These are phyloP conservation scores for Eulemur albifrons DNA, from an alignment of 2,797 vertebrate species.

Conservation along the genomic window DNA sequence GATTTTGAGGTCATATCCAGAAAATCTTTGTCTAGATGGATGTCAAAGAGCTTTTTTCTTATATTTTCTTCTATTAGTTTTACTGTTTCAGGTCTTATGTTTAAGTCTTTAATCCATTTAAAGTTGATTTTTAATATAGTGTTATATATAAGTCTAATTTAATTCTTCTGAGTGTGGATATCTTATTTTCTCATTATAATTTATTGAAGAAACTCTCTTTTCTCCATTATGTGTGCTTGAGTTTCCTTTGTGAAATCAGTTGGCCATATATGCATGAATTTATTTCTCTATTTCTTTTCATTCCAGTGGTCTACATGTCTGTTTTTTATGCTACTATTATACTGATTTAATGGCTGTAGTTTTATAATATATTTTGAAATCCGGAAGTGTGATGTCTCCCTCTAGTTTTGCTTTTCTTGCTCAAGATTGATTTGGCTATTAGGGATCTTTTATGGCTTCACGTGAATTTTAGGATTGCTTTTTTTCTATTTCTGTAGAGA, in stretches of 20 bases:
- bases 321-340: too few species aligned
- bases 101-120: not conserved
- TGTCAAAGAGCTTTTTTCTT: not conserved
- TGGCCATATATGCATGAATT: not conserved
- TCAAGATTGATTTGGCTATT: too few species aligned
- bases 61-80: not conserved
- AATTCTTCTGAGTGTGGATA: not conserved
- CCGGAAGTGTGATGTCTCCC: too few species aligned
- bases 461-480: too few species aligned
- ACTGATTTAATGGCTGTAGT: too few species aligned
- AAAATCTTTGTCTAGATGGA: not conserved
- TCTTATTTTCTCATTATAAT: too few species aligned
- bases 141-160: not conserved
- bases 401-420: too few species aligned
- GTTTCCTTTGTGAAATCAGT: not conserved
- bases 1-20: not conserved
- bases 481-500: too few species aligned
- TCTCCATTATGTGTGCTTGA: not conserved
- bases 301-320: too few species aligned
- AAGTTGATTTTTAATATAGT: not conserved
- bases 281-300: not conserved
- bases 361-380: too few species aligned
- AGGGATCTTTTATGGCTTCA: too few species aligned
- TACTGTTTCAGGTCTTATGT: not conserved
- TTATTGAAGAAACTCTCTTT: too few species aligned